These are phyloP conservation scores for Polyommatus iphigenia DNA, from an alignment of 2,888 invertebrate species.

Conservation along the genomic window DNA sequence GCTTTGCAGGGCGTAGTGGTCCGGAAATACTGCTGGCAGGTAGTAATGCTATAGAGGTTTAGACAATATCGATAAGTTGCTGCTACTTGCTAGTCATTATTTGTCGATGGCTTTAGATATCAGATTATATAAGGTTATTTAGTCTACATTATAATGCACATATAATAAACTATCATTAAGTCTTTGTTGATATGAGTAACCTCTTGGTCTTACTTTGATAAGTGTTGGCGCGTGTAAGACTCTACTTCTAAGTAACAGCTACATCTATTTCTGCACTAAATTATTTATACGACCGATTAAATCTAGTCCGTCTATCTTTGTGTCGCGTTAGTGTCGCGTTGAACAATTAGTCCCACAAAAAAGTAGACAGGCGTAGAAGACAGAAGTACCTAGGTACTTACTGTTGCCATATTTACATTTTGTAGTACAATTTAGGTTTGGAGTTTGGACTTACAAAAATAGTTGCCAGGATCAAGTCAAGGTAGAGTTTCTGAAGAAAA, in stretches of 20 bases:
- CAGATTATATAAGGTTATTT: background rate
- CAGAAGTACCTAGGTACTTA: too few species aligned
- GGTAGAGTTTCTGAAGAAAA: too few species aligned
- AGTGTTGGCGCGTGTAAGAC: conserved; percentile 9
- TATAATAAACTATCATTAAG: background rate
- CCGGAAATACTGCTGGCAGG: too few species aligned
- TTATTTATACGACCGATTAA: background rate
- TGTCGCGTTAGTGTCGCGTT: background rate
- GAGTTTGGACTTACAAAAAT: too few species aligned
- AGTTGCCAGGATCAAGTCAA: too few species aligned
- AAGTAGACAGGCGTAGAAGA: too few species aligned
- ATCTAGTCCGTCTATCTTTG: background rate
- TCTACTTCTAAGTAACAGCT: background rate
- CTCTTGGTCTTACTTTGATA: conserved; percentile 21
- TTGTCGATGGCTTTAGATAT: background rate
- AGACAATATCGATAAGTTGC: background rate
- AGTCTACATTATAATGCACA: background rate
- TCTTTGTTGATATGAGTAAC: conserved; percentile 9
- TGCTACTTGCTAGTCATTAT: background rate
- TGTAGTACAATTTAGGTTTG: too few species aligned
- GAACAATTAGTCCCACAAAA: background rate
- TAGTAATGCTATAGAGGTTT: too few species aligned
- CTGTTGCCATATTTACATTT: too few species aligned
- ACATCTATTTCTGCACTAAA: background rate
- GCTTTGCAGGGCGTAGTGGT: too few species aligned